Evolutionary conservation across 2,888 invertebrate species (phyloP).

Genomic region (Bursaphelenchus okinawaensis): DNA sequence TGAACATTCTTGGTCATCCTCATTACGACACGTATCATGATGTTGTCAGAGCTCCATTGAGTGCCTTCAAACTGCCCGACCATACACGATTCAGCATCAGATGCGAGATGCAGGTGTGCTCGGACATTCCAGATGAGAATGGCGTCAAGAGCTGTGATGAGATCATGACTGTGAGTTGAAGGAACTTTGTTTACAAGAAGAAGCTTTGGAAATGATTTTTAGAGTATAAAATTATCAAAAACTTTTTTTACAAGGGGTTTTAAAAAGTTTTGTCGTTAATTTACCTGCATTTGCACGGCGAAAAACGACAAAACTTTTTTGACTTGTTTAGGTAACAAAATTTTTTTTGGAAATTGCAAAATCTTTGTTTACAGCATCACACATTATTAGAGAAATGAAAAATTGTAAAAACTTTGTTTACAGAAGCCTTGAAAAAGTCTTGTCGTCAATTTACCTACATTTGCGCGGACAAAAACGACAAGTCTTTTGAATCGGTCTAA

Average conservation of each 20-base stretch:
- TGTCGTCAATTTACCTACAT: no score
- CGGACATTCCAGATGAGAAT: conserved; percentile 46
- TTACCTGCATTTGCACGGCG: no score
- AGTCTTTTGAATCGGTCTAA: not conserved
- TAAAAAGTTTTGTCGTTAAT: no score
- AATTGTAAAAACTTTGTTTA: no score
- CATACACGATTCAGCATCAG: conserved; percentile 42
- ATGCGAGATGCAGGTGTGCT: conserved; percentile 52
- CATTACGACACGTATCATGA: conserved; percentile 57
- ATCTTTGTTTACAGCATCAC: no score
- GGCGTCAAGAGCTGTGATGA: conserved; percentile 43
- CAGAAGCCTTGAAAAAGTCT: no score
- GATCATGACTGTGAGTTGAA: conserved; percentile 44
- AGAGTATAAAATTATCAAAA: no score
- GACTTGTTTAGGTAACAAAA: no score
- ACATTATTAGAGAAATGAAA: no score
- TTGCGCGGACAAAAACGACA: no score
- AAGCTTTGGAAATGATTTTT: not conserved
- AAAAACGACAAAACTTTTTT: no score
- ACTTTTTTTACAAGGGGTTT: no score
- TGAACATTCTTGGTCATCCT: conserved; percentile 54
- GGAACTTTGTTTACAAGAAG: not conserved
- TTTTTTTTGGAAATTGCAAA: not conserved
- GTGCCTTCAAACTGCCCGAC: conserved; percentile 57
- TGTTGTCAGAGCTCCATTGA: conserved; percentile 54